Conservation (phyloP, 2,888 invertebrate genomes). For the Lepidocyrtoides sp. region DNA sequence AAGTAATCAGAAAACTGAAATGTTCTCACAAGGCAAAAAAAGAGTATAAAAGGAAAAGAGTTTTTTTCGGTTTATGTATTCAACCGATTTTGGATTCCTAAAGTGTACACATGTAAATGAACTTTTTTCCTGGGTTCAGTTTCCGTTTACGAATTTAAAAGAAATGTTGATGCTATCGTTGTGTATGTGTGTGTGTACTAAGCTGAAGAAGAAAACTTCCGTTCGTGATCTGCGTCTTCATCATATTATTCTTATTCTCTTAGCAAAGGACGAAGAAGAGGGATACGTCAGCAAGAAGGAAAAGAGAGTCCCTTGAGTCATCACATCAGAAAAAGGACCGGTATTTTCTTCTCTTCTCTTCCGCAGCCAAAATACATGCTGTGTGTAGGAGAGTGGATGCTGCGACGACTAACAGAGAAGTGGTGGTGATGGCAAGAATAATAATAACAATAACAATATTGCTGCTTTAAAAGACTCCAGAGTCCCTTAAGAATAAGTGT, state of each 20-base stretch:
- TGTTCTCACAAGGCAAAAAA: conserved; percentile 20
- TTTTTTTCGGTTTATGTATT: conserved; percentile 50
- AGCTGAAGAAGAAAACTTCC: conserved; percentile 11
- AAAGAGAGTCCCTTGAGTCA: conserved; percentile 70
- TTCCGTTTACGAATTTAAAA: conserved; percentile 65
- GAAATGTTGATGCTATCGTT: conserved; percentile 38
- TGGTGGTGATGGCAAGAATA: conserved; percentile 63
- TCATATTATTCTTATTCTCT: conserved; percentile 63
- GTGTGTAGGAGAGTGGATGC: not conserved
- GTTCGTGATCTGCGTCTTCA: conserved; percentile 73
- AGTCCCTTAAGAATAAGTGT: conserved; percentile 59
- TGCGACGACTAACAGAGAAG: conserved; percentile 1
- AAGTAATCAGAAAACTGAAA: conserved; percentile 21
- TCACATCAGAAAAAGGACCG: conserved; percentile 51
- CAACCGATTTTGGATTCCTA: conserved; percentile 74
- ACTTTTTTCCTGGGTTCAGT: conserved; percentile 68
- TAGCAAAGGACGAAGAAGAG: not conserved
- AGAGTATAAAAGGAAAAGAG: conserved; percentile 1
- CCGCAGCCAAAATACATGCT: not conserved
- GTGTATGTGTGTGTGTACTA: not conserved
- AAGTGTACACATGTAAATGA: conserved; percentile 79
- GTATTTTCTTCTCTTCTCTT: not conserved
- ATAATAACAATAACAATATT: conserved; percentile 78
- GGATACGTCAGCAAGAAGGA: conserved; percentile 45
- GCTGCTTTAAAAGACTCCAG: conserved; percentile 46